Percentiles rank a stretch among this genome's conserved stretches.
Conservation (phyloP, 2,113 vertebrate genomes). For the Eulemur macaco region DNA sequence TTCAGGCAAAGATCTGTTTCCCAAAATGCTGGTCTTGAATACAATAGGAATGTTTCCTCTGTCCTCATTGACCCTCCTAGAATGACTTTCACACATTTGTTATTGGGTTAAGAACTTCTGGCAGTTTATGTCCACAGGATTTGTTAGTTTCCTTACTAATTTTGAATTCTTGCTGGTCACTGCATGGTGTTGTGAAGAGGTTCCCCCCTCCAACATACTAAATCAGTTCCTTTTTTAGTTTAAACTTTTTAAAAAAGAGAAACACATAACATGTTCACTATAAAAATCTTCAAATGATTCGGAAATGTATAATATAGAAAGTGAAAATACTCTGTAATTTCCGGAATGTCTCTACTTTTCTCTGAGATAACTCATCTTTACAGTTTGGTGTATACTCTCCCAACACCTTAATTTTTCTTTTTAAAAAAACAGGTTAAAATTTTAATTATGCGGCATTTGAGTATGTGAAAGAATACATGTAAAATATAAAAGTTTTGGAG, state of each 20-base stretch:
- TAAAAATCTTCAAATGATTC: not conserved
- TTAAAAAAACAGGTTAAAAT: not conserved
- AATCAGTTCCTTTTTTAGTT: not conserved
- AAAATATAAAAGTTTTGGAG: not conserved
- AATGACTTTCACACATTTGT: constrained; percentile 21
- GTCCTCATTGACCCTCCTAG: not conserved
- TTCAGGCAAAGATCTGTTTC: constrained; percentile 33
- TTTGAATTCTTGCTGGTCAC: not conserved
- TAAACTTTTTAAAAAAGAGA: not conserved
- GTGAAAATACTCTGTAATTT: not conserved
- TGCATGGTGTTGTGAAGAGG: not conserved
- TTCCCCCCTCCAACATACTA: not conserved
- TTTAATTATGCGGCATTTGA: not conserved
- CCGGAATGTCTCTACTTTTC: not conserved
- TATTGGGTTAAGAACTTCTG: not conserved
- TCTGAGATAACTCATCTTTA: not conserved
- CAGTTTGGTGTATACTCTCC: not conserved
- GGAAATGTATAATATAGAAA: not conserved
- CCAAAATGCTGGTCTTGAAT: constrained; percentile 10
- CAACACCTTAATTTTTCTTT: not conserved
- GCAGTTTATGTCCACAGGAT: not conserved
- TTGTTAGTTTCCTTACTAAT: not conserved
- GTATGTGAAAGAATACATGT: not conserved
- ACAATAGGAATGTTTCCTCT: constrained; percentile 24
- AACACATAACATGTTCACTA: not conserved